Evolutionary conservation across 2,113 vertebrate species (phyloP).

Genomic region (Podarcis cretensis): DNA sequence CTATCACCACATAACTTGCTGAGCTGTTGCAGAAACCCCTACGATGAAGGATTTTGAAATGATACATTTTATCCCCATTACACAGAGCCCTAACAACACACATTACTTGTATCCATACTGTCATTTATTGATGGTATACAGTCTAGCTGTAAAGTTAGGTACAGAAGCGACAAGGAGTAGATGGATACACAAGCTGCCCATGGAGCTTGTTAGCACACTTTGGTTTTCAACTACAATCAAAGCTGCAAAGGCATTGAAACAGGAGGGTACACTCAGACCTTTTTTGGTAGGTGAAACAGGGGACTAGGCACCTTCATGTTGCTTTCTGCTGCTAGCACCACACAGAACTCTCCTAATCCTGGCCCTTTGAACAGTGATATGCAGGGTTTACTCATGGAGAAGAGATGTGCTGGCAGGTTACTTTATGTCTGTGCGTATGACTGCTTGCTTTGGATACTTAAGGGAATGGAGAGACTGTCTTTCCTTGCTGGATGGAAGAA

Average conservation of each 20-base stretch:
- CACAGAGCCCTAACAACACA: constrained; percentile 58
- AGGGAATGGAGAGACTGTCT: too few species aligned
- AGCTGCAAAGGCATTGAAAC: constrained; percentile 37
- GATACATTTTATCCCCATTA: constrained; percentile 64
- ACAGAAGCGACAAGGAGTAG: constrained; percentile 48
- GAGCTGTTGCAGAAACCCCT: constrained; percentile 43
- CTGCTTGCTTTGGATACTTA: too few species aligned
- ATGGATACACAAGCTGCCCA: constrained; percentile 57
- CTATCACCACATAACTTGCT: constrained; percentile 28
- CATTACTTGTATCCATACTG: constrained; percentile 62
- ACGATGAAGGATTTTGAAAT: constrained; percentile 59
- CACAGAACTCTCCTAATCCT: too few species aligned
- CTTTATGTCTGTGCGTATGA: too few species aligned
- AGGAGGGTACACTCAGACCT: background rate
- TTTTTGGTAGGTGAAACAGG: background rate
- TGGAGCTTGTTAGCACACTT: constrained; percentile 57
- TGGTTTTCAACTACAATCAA: constrained; percentile 39
- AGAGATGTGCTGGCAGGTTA: too few species aligned
- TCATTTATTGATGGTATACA: constrained; percentile 64
- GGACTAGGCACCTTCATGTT: background rate
- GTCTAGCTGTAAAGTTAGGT: constrained; percentile 57
- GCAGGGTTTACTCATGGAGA: too few species aligned
- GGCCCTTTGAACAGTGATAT: too few species aligned
- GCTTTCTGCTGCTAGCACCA: background rate
- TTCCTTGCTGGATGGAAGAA: too few species aligned